phyloP scores from a whole-genome alignment of 2,113 vertebrate genomes.

The Ophthalmolycus amberensis region DNA sequence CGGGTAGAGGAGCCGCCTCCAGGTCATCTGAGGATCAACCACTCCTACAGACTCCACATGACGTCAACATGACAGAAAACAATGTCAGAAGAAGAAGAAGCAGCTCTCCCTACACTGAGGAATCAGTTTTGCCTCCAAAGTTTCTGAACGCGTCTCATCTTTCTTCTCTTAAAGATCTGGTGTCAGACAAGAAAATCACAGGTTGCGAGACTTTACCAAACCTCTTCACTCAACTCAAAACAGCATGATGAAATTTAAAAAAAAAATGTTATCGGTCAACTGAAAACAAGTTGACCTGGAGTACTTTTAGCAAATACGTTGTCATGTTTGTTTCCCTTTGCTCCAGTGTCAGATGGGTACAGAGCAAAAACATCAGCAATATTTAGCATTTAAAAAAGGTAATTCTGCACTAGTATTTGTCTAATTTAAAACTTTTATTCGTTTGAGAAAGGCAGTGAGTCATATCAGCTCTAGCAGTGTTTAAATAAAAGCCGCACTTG shows the following conservation, averaged over 20 bases:
- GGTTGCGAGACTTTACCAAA: constrained; percentile 32
- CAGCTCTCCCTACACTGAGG: background rate
- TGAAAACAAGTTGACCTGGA: background rate
- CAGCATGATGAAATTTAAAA: background rate
- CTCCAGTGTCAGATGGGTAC: background rate
- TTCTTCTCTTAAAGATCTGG: constrained; percentile 46
- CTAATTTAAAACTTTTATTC: background rate
- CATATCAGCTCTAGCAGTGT: background rate
- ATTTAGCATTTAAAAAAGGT: background rate
- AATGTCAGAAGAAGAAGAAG: constrained; percentile 6
- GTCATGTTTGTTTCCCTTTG: background rate
- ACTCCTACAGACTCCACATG: constrained; percentile 1
- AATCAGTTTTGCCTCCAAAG: background rate
- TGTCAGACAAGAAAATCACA: constrained; percentile 67
- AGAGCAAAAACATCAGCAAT: background rate
- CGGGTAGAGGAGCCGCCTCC: background rate
- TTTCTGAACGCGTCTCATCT: constrained; percentile 44
- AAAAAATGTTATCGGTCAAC: background rate
- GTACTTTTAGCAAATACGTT: background rate
- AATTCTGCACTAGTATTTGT: background rate
- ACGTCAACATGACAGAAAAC: constrained; percentile 23
- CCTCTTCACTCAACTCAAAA: background rate
- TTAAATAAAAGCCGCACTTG: background rate
- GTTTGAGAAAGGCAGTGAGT: background rate
- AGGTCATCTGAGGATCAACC: constrained; percentile 1